Percentiles rank a stretch among this genome's conserved stretches.
phyloP scores from a whole-genome alignment of 2,888 invertebrate genomes.

The Teleogryllus oceanicus region DNA sequence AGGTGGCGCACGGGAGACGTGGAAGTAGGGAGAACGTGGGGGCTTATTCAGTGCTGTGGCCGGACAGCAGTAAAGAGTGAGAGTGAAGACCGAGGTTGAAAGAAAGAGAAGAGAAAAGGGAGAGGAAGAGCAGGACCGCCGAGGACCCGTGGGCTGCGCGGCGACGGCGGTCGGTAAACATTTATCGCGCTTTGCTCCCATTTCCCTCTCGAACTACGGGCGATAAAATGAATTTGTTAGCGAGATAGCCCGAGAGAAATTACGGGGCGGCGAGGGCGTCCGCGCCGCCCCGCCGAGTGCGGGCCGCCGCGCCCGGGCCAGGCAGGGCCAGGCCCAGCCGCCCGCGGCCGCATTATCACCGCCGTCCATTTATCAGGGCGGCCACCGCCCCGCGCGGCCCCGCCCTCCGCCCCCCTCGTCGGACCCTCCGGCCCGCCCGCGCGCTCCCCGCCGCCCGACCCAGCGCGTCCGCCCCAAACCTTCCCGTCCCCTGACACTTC shows the following conservation, averaged over 20 bases:
- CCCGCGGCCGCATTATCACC: background rate
- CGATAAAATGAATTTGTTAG: conserved; percentile 38
- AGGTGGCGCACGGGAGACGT: background rate
- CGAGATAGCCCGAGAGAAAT: conserved; percentile 33
- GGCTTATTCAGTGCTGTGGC: too few species aligned
- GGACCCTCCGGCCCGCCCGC: background rate
- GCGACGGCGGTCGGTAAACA: conserved; percentile 19
- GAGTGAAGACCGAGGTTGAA: too few species aligned
- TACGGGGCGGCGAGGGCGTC: conserved; percentile 20
- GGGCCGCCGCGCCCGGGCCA: background rate
- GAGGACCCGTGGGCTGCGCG: background rate
- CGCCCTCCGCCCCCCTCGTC: background rate
- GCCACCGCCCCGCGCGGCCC: background rate
- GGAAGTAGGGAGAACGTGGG: background rate
- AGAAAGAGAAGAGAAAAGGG: too few species aligned
- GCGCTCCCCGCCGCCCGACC: background rate
- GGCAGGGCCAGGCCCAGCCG: background rate
- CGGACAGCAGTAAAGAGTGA: too few species aligned
- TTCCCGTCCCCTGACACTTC: too few species aligned
- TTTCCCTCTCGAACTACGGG: conserved; percentile 29
- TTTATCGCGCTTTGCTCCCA: conserved; percentile 29
- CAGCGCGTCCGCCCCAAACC: too few species aligned
- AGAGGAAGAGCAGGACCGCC: background rate
- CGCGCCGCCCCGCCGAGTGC: background rate
- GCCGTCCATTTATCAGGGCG: conserved; percentile 8